phyloP scores from a whole-genome alignment of 2,888 invertebrate genomes.

The Drosophila infuscata region DNA sequence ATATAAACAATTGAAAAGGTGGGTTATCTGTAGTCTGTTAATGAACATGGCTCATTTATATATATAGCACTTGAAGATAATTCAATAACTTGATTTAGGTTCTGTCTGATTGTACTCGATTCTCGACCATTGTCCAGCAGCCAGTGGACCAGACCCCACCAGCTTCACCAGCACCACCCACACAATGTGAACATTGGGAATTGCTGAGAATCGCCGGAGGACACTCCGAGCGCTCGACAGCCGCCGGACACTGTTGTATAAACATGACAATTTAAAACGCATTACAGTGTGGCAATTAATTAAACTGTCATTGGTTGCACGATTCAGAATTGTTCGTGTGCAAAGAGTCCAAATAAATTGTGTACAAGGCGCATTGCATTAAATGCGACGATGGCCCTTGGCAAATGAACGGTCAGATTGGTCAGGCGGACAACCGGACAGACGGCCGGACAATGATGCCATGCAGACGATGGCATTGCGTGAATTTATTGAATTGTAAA shows the following conservation, averaged over 20 bases:
- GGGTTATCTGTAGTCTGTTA: neutral
- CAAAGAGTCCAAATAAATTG: constrained; percentile 76
- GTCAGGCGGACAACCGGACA: constrained; percentile 9
- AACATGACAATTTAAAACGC: constrained; percentile 81
- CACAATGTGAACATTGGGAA: constrained; percentile 23
- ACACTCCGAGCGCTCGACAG: constrained; percentile 40
- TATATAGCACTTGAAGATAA: neutral
- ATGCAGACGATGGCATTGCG: constrained; percentile 61
- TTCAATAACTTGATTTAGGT: constrained; percentile 11
- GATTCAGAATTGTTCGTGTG: constrained; percentile 75
- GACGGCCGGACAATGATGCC: constrained; percentile 16
- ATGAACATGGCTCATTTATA: neutral
- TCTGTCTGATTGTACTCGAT: constrained; percentile 32
- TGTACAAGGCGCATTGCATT: constrained; percentile 47
- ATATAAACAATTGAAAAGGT: neutral
- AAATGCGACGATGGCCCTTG: constrained; percentile 30
- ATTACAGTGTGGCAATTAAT: constrained; percentile 81
- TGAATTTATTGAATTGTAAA: constrained; percentile 82
- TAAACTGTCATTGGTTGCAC: constrained; percentile 81
- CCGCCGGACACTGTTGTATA: constrained; percentile 67
- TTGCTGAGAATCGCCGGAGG: constrained; percentile 14
- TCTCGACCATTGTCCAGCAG: constrained; percentile 51
- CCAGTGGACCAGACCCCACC: neutral
- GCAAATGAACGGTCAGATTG: constrained; percentile 20
- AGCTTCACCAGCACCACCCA: constrained; percentile 10